Conservation (phyloP, 2,797 vertebrate species). For the Euthynnus affinis region DNA sequence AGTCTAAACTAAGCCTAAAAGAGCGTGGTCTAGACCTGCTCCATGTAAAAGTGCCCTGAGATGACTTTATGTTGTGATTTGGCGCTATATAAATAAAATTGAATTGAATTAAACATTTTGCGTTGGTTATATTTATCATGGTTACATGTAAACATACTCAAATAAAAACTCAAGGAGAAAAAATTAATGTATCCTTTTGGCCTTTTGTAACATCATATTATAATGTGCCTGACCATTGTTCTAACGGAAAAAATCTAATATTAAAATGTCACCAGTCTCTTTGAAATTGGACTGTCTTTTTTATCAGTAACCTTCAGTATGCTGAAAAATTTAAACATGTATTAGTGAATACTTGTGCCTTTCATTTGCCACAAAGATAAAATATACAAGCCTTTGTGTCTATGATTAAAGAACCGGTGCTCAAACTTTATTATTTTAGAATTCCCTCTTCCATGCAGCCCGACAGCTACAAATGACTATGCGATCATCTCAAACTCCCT, state of each 20-base stretch:
- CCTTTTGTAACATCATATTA: background rate
- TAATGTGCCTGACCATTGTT: background rate
- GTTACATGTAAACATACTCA: no score
- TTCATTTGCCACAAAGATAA: conserved; percentile 51
- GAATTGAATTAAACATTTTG: no score
- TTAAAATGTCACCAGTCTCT: background rate
- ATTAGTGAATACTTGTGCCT: conserved; percentile 33
- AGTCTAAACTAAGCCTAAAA: no score
- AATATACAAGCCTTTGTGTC: conserved; percentile 51
- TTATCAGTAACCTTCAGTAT: conserved; percentile 24
- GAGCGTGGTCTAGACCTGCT: no score
- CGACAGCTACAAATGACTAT: conserved; percentile 56
- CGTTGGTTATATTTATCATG: background rate
- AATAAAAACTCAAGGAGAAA: background rate
- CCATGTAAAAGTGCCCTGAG: no score
- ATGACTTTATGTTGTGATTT: no score
- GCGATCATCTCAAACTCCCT: conserved; percentile 36
- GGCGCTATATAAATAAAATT: no score
- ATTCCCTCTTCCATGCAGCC: conserved; percentile 46
- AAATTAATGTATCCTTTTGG: background rate
- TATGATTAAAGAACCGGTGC: conserved; percentile 64
- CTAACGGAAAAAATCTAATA: conserved; percentile 22
- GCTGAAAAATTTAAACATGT: conserved; percentile 29
- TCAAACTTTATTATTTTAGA: conserved; percentile 51
- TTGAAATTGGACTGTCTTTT: conserved; percentile 18